Evolutionary conservation across 2,797 vertebrate species (phyloP).

Genomic region (Molossus molossus): DNA sequence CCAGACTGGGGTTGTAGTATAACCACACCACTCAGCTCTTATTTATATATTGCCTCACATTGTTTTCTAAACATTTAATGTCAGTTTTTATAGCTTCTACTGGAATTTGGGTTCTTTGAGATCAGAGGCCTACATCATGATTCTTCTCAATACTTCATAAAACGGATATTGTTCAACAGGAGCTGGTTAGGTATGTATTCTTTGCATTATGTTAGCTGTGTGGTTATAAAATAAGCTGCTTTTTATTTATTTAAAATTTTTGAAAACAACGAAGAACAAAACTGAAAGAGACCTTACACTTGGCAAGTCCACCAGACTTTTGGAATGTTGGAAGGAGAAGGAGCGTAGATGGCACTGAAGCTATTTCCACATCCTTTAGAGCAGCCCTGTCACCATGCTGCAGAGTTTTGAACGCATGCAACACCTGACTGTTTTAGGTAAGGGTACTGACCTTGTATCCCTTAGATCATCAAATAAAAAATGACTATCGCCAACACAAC

Average conservation of each 20-base stretch:
- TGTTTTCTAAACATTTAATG: neutral
- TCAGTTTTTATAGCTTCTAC: neutral
- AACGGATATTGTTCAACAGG: neutral
- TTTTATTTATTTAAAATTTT: neutral
- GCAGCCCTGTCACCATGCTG: neutral
- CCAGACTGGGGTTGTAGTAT: neutral
- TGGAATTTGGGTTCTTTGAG: neutral
- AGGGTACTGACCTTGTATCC: neutral
- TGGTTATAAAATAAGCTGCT: neutral
- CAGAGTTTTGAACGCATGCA: neutral
- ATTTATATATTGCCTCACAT: neutral
- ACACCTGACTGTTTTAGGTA: neutral
- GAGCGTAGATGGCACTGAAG: neutral
- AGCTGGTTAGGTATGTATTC: neutral
- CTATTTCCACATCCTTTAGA: neutral
- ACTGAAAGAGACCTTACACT: neutral
- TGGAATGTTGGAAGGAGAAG: neutral
- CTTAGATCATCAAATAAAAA: neutral
- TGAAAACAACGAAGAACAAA: neutral
- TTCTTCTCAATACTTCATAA: neutral
- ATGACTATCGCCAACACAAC: neutral
- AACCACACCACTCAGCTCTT: neutral
- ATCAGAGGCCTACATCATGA: neutral
- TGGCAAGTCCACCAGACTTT: neutral
- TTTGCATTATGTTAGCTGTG: neutral